Conservation (phyloP, 2,113 vertebrate genomes). For the Bufo gargarizans region DNA sequence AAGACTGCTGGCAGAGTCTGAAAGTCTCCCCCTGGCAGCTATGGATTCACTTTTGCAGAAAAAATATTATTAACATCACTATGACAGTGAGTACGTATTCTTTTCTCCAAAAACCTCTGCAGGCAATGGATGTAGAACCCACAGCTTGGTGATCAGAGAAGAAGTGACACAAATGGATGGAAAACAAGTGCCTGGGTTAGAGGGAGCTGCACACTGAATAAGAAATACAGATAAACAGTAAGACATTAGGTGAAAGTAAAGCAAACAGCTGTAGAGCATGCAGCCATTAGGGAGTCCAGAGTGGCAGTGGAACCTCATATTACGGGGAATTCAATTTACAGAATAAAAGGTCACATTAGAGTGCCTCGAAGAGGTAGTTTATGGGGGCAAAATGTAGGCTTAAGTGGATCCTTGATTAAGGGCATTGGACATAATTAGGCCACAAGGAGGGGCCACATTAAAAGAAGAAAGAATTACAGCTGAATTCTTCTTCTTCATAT, state of each 20-base stretch:
- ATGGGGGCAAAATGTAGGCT: conserved; percentile 4
- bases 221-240: conserved; percentile 34
- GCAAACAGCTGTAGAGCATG: not conserved
- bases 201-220: conserved; percentile 19
- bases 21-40: conserved; percentile 41
- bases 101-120: conserved; percentile 33
- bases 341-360: conserved; percentile 21
- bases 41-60: conserved; percentile 46
- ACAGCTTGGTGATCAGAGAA: conserved; percentile 30
- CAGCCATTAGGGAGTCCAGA: conserved; percentile 13
- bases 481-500: conserved; percentile 38
- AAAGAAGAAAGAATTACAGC: conserved; percentile 10
- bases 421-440: conserved; percentile 39
- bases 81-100: conserved; percentile 35
- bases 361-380: conserved; percentile 10
- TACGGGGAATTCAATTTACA: not conserved
- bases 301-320: conserved; percentile 27
- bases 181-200: conserved; percentile 28
- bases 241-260: conserved; percentile 17
- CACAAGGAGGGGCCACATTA: conserved; percentile 13
- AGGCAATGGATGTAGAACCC: conserved; percentile 16
- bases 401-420: conserved; percentile 31
- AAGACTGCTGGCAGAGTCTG: not conserved
- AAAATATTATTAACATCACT: conserved; percentile 46
- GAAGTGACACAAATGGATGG: conserved; percentile 47